Evolutionary conservation across 2,888 invertebrate species (phyloP).

Genomic region (Lepidocyrtoides sp.): DNA sequence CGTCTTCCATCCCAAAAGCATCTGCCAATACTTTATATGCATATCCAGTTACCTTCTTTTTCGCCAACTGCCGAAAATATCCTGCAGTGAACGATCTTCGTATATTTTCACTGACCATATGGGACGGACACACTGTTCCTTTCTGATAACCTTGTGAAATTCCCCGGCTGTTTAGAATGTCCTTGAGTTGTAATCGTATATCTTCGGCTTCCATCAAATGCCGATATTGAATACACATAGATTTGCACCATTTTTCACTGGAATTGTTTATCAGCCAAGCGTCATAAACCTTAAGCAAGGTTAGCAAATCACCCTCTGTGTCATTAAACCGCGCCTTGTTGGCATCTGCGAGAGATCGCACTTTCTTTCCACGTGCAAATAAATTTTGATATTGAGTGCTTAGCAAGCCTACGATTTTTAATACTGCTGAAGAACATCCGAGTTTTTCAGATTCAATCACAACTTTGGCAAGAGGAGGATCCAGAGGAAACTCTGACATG

Average conservation of each 20-base stretch:
- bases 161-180: constrained; percentile 95
- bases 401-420: constrained; percentile 99
- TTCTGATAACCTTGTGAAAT: neutral
- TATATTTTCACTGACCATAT: constrained; percentile 88
- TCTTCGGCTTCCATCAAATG: constrained; percentile 39
- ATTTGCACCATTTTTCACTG: constrained; percentile 1
- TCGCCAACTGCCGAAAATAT: constrained; percentile 99
- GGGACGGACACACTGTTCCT: neutral
- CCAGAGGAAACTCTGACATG: constrained; percentile 99
- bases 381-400: constrained; percentile 96
- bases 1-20: neutral
- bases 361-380: constrained; percentile 89
- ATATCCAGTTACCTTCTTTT: constrained; percentile 89
- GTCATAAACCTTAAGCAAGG: constrained; percentile 24
- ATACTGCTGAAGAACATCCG: constrained; percentile 98
- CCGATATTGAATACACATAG: neutral
- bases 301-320: constrained; percentile 89
- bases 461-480: constrained; percentile 99
- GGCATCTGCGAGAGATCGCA: constrained; percentile 94
- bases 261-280: neutral
- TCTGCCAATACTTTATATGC: neutral
- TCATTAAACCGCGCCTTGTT: constrained; percentile 99
- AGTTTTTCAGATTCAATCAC: constrained; percentile 99
- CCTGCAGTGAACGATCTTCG: constrained; percentile 99
- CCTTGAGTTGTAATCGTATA: constrained; percentile 90